Conservation (phyloP, 1,140 invertebrate genomes). For the Papilio glaucus region DNA sequence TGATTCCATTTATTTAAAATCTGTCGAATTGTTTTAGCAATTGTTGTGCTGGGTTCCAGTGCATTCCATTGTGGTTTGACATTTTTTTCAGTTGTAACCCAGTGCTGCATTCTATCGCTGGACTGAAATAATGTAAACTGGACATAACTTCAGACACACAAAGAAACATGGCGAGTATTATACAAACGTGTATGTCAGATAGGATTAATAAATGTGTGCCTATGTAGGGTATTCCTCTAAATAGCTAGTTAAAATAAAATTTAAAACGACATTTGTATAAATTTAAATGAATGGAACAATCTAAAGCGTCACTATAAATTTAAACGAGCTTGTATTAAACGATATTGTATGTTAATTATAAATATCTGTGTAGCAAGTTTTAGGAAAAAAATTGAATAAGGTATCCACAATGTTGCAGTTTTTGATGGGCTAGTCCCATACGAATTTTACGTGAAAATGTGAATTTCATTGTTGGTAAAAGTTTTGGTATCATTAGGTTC, state of each 20-base stretch:
- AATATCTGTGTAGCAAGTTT: slow-evolving; percentile 26
- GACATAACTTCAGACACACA: background rate
- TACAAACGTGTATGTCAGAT: slow-evolving; percentile 35
- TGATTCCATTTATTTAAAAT: too few species aligned
- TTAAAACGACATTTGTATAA: slow-evolving; percentile 39
- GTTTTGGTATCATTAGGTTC: background rate
- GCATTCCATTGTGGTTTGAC: too few species aligned
- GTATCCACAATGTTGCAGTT: background rate
- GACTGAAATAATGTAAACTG: too few species aligned
- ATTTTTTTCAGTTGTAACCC: too few species aligned
- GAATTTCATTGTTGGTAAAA: background rate
- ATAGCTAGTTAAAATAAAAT: slow-evolving; percentile 52
- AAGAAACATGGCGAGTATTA: slow-evolving; percentile 5
- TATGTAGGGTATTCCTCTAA: slow-evolving; percentile 65
- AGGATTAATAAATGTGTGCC: slow-evolving; percentile 64
- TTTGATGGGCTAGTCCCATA: background rate
- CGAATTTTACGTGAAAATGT: too few species aligned
- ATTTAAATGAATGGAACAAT: slow-evolving; percentile 4
- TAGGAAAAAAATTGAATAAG: background rate
- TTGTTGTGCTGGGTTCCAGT: too few species aligned
- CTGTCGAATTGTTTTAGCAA: too few species aligned
- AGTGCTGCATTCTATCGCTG: too few species aligned
- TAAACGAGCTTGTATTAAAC: slow-evolving; percentile 32
- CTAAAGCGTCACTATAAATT: slow-evolving; percentile 35
- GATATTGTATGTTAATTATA: slow-evolving; percentile 21